Evolutionary conservation across 2,888 invertebrate species (phyloP), one percentile per base, ranked within the genome.

Genomic region (Drosophila vallismaia): DNA sequence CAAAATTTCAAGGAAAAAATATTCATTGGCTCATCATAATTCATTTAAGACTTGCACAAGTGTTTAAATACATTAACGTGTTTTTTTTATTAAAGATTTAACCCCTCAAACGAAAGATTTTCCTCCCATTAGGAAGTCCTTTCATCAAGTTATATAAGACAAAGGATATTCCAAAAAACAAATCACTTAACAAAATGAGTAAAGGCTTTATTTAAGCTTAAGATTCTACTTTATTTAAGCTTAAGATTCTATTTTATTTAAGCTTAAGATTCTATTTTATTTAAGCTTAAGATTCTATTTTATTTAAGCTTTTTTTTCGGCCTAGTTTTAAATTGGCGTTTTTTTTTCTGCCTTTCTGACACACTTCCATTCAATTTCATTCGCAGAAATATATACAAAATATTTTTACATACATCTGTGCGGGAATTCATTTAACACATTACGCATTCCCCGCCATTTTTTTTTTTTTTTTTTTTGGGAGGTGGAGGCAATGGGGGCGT

Each of bases 351-450:
- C 12, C 9, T 12, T 12, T 5, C 68, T 66, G 52, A 14, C 66
- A 29, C 44, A 66, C 51, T 66, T 51, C 10, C 44, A 66, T 63
- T 51, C 28, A 36, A 28, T 19, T 28, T 28, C 53, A 10, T 19
- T 28, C 28, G 19, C 33, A 7, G 38, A 60, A 58, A 33, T 48
- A 12, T 24, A 8, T 10, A 6, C 6, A 29, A 60, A 58, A 49
- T 49, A 12, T 24, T 8, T 12, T 5, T 42, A 6, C 45, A 29
- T 31, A 62, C 45, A 29, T 31, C 58, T 49, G 59, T 12, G 38
- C 12, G 42, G 19, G 75, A 66, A 53, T 77, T 68, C 68, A 79
- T 74, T 78, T 78, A 62, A 79, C 73, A 45, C 69, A 60, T 57
- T 52, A 46, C 31, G 14, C 51, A 40, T 42, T 49, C 49, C 12